A percentile compares a stretch with the other conserved stretches of the same genome.
phyloP scores from a whole-genome alignment of 2,797 vertebrate species.

The Gymnopithys bicolor region DNA sequence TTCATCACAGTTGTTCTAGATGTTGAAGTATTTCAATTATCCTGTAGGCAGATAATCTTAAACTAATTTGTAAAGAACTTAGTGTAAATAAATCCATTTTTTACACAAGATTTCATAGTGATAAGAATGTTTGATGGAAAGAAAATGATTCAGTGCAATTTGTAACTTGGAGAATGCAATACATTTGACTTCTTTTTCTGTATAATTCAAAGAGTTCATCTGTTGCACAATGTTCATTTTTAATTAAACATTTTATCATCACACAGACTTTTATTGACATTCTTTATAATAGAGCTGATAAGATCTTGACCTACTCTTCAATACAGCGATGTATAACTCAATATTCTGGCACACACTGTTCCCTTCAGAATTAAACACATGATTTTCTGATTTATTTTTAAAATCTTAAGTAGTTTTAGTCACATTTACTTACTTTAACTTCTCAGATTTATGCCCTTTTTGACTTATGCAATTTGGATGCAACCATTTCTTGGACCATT shows the following conservation, averaged over 20 bases:
- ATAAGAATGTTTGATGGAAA: slow-evolving; percentile 18
- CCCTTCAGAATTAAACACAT: slow-evolving; percentile 53
- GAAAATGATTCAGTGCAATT: slow-evolving; percentile 11
- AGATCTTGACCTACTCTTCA: slow-evolving; percentile 67
- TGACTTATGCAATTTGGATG: neutral
- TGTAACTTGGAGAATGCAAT: slow-evolving; percentile 28
- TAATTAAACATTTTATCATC: slow-evolving; percentile 74
- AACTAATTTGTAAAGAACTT: neutral
- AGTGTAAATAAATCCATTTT: neutral
- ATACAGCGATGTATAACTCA: slow-evolving; percentile 61
- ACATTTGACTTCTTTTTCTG: slow-evolving; percentile 26
- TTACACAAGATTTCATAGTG: neutral
- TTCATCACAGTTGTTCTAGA: neutral
- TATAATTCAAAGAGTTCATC: slow-evolving; percentile 50
- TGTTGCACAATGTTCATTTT: slow-evolving; percentile 68
- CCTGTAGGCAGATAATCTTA: neutral
- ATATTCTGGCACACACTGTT: slow-evolving; percentile 41
- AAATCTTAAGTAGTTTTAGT: slow-evolving; percentile 12
- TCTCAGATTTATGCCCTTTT: slow-evolving; percentile 6
- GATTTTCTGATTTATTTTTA: slow-evolving; percentile 64
- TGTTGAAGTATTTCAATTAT: neutral
- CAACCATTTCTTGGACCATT: neutral
- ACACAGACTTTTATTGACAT: slow-evolving; percentile 60
- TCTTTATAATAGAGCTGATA: slow-evolving; percentile 68
- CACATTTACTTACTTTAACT: slow-evolving; percentile 39